phyloP scores from a whole-genome alignment of 2,888 invertebrate genomes.

The Allophyes oxyacanthae region DNA sequence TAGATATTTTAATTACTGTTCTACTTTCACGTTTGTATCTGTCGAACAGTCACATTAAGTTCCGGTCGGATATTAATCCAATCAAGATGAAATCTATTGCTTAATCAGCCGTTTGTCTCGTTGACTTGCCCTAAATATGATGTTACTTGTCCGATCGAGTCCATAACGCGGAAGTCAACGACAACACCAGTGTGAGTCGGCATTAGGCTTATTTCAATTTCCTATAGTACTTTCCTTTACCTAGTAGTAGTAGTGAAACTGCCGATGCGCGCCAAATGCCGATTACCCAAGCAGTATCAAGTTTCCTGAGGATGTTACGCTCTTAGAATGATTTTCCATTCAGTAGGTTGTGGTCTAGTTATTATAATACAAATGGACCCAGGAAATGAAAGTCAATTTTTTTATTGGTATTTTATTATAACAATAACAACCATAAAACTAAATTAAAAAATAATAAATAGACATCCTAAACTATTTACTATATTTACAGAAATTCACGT shows the following conservation, averaged over 20 bases:
- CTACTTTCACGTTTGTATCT: slow-evolving; percentile 45
- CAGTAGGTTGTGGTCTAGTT: slow-evolving; percentile 25
- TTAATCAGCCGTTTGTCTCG: slow-evolving; percentile 39
- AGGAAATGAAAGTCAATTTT: slow-evolving; percentile 46
- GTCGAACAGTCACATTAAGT: slow-evolving; percentile 31
- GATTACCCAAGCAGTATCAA: slow-evolving; percentile 71
- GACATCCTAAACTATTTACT: slow-evolving; percentile 70
- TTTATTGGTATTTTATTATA: slow-evolving; percentile 64
- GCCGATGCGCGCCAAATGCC: slow-evolving; percentile 65
- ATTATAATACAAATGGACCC: slow-evolving; percentile 10
- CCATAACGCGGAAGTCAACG: slow-evolving; percentile 36
- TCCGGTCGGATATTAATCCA: slow-evolving; percentile 41
- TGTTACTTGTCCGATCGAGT: slow-evolving; percentile 18
- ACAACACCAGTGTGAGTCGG: slow-evolving; percentile 28
- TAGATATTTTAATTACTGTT: slow-evolving; percentile 27
- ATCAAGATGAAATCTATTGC: slow-evolving; percentile 45
- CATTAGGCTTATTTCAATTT: slow-evolving; percentile 61
- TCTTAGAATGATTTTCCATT: slow-evolving; percentile 55
- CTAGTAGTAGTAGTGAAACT: too few species aligned
- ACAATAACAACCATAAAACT: slow-evolving; percentile 75
- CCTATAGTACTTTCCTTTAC: slow-evolving; percentile 73
- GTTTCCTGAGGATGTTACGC: slow-evolving; percentile 67
- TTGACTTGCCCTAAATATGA: slow-evolving; percentile 30
- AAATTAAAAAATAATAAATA: slow-evolving; percentile 80
- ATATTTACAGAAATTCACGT: slow-evolving; percentile 86